Conservation (phyloP, 2,797 vertebrate genomes). For the Hyperoplus immaculatus region DNA sequence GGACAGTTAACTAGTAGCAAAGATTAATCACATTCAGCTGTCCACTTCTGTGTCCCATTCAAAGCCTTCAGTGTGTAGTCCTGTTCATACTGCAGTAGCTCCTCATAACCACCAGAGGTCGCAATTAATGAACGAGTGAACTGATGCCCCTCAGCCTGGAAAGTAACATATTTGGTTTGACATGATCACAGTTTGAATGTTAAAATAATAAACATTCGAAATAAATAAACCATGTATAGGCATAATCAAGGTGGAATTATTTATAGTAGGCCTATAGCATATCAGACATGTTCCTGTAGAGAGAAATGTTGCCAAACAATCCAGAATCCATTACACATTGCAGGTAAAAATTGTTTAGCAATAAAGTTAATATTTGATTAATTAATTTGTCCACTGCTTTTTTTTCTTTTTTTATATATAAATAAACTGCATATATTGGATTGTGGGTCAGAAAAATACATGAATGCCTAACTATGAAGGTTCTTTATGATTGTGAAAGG, state of each 20-base stretch:
- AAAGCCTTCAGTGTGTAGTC: not conserved
- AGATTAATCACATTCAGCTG: not conserved
- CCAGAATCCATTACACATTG: not conserved
- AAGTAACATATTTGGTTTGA: not conserved
- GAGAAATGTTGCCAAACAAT: not conserved
- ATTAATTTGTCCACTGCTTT: not conserved
- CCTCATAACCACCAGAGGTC: slow-evolving; percentile 8
- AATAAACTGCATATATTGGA: not conserved
- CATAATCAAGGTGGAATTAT: not conserved
- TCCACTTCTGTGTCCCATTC: not conserved
- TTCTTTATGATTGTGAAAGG: not conserved
- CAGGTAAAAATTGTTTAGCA: not conserved
- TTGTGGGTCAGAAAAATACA: not conserved
- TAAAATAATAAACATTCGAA: not conserved
- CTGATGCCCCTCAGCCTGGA: too few species aligned
- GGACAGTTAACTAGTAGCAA: not conserved
- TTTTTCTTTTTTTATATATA: not conserved
- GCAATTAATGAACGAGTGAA: not conserved
- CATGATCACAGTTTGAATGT: not conserved
- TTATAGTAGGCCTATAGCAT: not conserved
- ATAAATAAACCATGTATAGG: not conserved
- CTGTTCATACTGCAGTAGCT: slow-evolving; percentile 8
- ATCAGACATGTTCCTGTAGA: not conserved
- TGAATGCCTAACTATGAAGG: not conserved
- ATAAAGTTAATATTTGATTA: not conserved